phyloP scores from a whole-genome alignment of 2,113 vertebrate genomes.

The Paramormyrops kingsleyae region DNA sequence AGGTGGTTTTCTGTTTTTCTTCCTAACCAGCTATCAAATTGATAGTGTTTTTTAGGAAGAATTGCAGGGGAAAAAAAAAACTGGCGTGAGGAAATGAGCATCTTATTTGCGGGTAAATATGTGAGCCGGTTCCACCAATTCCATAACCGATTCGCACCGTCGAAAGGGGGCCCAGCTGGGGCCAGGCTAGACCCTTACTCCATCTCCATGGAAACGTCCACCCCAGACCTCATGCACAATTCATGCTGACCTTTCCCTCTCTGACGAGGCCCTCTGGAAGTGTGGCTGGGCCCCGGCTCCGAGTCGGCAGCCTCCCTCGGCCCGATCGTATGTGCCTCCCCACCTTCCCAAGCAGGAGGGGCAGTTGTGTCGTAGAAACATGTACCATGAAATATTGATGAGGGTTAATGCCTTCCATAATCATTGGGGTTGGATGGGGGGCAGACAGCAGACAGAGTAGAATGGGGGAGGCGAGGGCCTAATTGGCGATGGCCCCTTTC shows the following conservation, averaged over 20 bases:
- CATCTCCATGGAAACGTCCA: conserved; percentile 58
- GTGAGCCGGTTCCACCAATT: conserved; percentile 21
- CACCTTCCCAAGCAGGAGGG: not conserved
- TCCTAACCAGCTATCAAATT: not conserved
- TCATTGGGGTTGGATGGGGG: not conserved
- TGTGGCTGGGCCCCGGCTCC: not conserved
- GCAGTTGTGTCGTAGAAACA: not conserved
- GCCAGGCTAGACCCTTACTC: conserved; percentile 34
- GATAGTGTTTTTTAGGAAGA: not conserved
- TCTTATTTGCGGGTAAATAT: conserved; percentile 32
- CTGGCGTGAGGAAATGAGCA: not conserved
- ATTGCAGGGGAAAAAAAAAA: not conserved
- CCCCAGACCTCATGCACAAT: conserved; percentile 67
- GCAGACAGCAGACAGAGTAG: not conserved
- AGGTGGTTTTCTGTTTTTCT: not conserved
- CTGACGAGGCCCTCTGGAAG: not conserved
- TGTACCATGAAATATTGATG: conserved; percentile 18
- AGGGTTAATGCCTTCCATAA: conserved; percentile 13
- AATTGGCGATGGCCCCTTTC: not conserved
- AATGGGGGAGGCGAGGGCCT: not conserved
- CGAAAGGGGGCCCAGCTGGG: conserved; percentile 39
- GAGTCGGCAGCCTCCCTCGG: no score
- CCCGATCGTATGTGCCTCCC: not conserved
- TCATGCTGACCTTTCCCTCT: conserved; percentile 64
- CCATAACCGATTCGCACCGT: conserved; percentile 28